Conservation (phyloP, 2,113 vertebrate genomes). For the Macrotis lagotis region DNA sequence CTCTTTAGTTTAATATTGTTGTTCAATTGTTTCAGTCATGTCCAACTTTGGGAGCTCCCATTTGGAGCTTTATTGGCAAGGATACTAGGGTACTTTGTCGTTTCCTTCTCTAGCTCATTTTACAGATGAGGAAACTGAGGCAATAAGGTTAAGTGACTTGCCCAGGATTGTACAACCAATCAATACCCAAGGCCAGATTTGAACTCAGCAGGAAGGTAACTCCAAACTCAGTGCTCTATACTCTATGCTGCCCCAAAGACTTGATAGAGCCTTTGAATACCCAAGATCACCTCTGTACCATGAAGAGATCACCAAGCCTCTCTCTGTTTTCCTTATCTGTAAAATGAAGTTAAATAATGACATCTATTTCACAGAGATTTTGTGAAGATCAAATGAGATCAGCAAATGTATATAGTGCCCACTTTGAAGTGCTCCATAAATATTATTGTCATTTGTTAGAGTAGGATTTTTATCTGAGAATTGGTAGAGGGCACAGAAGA, state of each 20-base stretch:
- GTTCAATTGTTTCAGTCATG: background rate
- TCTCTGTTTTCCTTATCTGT: background rate
- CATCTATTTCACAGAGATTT: background rate
- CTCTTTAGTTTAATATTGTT: background rate
- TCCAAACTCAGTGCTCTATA: background rate
- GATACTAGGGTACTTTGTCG: background rate
- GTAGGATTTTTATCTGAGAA: background rate
- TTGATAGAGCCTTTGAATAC: background rate
- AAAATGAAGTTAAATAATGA: background rate
- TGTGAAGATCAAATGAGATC: background rate
- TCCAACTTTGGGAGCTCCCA: background rate
- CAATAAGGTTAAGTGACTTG: background rate
- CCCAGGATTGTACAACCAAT: background rate
- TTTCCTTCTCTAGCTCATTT: background rate
- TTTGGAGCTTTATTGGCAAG: background rate
- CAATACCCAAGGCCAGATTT: background rate
- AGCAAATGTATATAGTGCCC: background rate
- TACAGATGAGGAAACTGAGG: background rate
- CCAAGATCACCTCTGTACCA: background rate
- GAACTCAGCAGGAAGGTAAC: background rate
- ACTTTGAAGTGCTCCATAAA: background rate
- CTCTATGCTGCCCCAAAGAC: background rate
- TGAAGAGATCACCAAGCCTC: background rate
- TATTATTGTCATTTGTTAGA: background rate
- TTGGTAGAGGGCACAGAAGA: background rate